Evolutionary conservation across 2,888 invertebrate genomes (phyloP), one percentile per base, ranked within the genome.

Genomic region (Stenchaetothrips biformis): DNA sequence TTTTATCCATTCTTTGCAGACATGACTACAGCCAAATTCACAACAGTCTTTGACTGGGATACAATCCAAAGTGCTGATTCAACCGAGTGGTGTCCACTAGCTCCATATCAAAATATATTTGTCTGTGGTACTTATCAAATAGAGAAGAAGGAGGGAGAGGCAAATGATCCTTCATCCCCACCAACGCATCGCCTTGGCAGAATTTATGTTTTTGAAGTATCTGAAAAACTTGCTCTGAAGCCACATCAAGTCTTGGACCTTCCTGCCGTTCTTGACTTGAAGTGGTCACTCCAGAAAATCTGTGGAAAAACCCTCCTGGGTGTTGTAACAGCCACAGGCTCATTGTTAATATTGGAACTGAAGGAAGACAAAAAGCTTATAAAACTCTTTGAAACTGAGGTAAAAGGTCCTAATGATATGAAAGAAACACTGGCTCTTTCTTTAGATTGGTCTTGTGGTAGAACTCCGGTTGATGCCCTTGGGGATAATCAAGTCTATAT

Each of bases 81-180:
- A 0, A 92, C 94, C 6, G 96, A 96, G 88, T 97, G 96, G 95
- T 97, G 96, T 86, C 95, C 95, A 0, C 88, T 92, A 83, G 88
- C 89, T 82, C 88, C 89, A 13, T 89, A 89, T 83, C 87, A 88
- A 27, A 87, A 92, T 83, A 87, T 92, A 80, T 91, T 97, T 83
- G 93, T 92, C 0, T 96, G 96, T 86, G 97, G 95, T 16, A 96
- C 95, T 16, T 97, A 97, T 86, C 93, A 96, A 85, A 89, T 97
- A 78, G 87, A 89, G 59, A 88, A 90, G 81, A 88, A 87, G 59
- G 86, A 88, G 48, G 86, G 80, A 77, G 16, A 80, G 81, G 80
- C 79, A 78, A 77, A 47, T 74, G 77, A 79, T 18, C n/a, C 62
- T 27, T 21, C 77, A 25, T n/a, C 25, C 37, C 74, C 27, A 77